Evolutionary conservation across 2,888 invertebrate genomes (phyloP).

Genomic region (Phyto melanocephala): DNA sequence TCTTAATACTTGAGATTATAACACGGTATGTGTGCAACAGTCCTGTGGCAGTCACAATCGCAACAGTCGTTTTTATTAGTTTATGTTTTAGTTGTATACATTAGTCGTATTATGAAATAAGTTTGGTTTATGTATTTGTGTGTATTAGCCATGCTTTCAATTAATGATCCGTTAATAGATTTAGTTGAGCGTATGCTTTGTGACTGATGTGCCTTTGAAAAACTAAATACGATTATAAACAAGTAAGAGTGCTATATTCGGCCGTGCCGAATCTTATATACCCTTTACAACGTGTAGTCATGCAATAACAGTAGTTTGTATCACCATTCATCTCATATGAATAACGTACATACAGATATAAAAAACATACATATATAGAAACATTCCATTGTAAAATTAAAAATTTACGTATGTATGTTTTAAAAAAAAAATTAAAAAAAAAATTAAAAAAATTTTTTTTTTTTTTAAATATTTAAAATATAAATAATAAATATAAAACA

Average conservation of each 20-base stretch:
- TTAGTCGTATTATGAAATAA: background rate
- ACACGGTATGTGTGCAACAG: background rate
- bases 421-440: too few relatives aligned
- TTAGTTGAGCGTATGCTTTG: conserved; percentile 57
- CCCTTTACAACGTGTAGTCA: too few relatives aligned
- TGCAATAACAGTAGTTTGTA: too few relatives aligned
- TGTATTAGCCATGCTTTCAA: conserved; percentile 30
- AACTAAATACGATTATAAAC: conserved; percentile 35
- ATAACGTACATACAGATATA: too few relatives aligned
- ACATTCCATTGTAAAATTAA: too few relatives aligned
- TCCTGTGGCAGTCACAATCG: background rate
- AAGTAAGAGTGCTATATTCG: background rate
- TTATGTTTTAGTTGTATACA: background rate
- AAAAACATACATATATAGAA: too few relatives aligned
- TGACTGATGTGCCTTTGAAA: conserved; percentile 35
- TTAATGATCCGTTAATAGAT: conserved; percentile 50
- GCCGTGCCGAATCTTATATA: too few relatives aligned
- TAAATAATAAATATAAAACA: too few relatives aligned
- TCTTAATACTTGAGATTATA: background rate
- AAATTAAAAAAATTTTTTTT: too few relatives aligned
- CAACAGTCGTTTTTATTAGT: background rate
- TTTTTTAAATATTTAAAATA: too few relatives aligned
- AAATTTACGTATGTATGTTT: too few relatives aligned
- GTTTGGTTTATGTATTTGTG: conserved; percentile 21
- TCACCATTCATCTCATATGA: too few relatives aligned